Percentiles rank a stretch among this genome's conserved stretches.
Conservation (phyloP, 2,797 vertebrate genomes). For the Merluccius polli region DNA sequence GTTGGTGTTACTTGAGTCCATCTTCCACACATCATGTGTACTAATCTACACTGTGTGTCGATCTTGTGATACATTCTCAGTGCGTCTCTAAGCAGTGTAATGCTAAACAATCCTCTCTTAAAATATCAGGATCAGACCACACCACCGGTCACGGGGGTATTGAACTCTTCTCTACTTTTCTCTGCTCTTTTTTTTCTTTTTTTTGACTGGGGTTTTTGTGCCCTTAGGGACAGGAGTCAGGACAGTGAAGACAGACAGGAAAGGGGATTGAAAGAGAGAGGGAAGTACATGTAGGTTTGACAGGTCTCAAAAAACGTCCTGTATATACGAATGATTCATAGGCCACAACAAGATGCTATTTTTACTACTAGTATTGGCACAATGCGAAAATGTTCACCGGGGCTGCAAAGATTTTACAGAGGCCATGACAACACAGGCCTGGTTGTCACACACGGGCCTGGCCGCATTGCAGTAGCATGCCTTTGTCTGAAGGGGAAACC, state of each 20-base stretch:
- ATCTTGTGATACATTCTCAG: background rate
- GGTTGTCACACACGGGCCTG: background rate
- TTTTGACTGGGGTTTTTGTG: background rate
- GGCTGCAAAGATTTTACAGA: too few species aligned
- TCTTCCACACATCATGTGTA: background rate
- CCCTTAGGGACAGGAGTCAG: too few species aligned
- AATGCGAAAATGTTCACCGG: background rate
- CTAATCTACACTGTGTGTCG: background rate
- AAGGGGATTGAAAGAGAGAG: background rate
- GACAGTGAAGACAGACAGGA: background rate
- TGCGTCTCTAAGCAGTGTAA: background rate
- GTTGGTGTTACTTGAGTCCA: background rate
- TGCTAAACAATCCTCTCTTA: background rate
- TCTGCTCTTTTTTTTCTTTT: background rate
- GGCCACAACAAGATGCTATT: background rate
- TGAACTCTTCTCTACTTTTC: background rate
- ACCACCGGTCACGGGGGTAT: background rate
- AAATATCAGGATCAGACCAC: background rate
- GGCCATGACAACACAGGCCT: background rate
- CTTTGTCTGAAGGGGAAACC: background rate
- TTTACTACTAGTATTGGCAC: background rate
- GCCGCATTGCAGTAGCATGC: background rate
- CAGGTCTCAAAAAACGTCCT: background rate
- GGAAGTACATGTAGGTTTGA: background rate
- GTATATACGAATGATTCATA: background rate